Conservation (phyloP, 2,113 vertebrate species). For the Actenoides lindsayi region DNA sequence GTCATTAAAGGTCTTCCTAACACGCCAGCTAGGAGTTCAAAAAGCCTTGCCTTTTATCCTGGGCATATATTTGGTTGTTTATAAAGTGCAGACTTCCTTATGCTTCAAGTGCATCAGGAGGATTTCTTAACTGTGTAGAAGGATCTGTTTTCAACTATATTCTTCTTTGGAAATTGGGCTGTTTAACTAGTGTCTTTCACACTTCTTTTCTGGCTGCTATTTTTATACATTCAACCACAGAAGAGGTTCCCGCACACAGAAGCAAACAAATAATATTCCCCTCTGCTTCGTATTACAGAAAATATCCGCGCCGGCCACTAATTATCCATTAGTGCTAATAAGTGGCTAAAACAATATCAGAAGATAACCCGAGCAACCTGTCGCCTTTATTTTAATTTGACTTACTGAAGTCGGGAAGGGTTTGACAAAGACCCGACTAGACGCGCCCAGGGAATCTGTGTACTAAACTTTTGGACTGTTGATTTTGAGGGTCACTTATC, state of each 20-base stretch:
- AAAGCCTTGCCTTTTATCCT: slow-evolving; percentile 67
- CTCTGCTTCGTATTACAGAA: neutral
- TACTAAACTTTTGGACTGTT: slow-evolving; percentile 75
- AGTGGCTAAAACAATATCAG: slow-evolving; percentile 70
- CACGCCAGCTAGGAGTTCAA: slow-evolving; percentile 57
- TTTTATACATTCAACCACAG: slow-evolving; percentile 47
- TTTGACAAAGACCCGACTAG: slow-evolving; percentile 71
- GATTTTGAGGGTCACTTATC: slow-evolving; percentile 75
- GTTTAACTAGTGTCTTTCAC: slow-evolving; percentile 53
- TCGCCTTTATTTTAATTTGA: slow-evolving; percentile 65
- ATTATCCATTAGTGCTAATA: slow-evolving; percentile 71
- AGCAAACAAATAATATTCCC: slow-evolving; percentile 46
- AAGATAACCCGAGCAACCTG: slow-evolving; percentile 70
- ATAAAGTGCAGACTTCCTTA: slow-evolving; percentile 68
- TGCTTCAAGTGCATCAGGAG: slow-evolving; percentile 56
- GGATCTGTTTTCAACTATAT: slow-evolving; percentile 65
- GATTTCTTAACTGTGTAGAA: neutral
- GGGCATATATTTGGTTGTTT: slow-evolving; percentile 59
- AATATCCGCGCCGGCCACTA: slow-evolving; percentile 45
- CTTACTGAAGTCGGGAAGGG: slow-evolving; percentile 43
- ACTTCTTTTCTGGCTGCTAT: slow-evolving; percentile 61
- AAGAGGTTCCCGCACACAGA: slow-evolving; percentile 40
- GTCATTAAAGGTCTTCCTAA: slow-evolving; percentile 72
- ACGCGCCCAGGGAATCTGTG: slow-evolving; percentile 68
- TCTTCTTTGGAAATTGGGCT: slow-evolving; percentile 41